These are phyloP conservation scores for Syrista parreyssii DNA, from an alignment of 2,888 invertebrate species.

Conservation along the genomic window DNA sequence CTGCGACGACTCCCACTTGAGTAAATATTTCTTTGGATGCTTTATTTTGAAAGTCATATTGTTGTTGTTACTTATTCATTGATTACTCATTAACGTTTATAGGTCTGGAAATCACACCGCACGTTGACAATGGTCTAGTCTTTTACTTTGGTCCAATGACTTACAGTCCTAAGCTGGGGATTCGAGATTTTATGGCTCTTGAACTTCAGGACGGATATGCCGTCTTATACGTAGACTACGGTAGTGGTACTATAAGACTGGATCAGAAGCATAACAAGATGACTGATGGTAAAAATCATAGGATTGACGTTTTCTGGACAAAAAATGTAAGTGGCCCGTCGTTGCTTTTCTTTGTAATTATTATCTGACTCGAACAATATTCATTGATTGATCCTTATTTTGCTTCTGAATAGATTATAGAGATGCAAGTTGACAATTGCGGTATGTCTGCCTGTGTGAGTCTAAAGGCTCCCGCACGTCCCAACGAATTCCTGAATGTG, in stretches of 20 bases:
- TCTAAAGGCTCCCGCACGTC: constrained; percentile 76
- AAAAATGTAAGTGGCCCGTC: constrained; percentile 59
- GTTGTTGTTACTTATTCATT: background rate
- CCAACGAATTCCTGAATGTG: constrained; percentile 81
- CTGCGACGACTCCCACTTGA: constrained; percentile 81
- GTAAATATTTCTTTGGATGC: constrained; percentile 33
- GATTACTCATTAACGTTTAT: constrained; percentile 1
- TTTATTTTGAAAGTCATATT: background rate
- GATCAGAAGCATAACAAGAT: constrained; percentile 76
- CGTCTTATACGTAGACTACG: constrained; percentile 87
- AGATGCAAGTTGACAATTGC: constrained; percentile 84
- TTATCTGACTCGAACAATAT: constrained; percentile 43
- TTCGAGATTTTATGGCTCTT: constrained; percentile 90
- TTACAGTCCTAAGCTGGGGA: constrained; percentile 72
- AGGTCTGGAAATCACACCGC: constrained; percentile 81
- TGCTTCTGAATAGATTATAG: constrained; percentile 68
- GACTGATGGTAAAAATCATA: constrained; percentile 87
- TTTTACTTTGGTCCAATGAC: constrained; percentile 90
- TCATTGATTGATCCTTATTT: background rate
- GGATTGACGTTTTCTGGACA: constrained; percentile 76
- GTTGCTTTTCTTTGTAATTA: background rate
- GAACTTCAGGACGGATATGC: constrained; percentile 88
- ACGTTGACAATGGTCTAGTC: constrained; percentile 82
- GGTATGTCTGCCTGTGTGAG: constrained; percentile 78
- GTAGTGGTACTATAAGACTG: constrained; percentile 81